These are phyloP conservation scores for Puntigrus tetrazona DNA, from an alignment of 2,113 vertebrate species.

Conservation along the genomic window DNA sequence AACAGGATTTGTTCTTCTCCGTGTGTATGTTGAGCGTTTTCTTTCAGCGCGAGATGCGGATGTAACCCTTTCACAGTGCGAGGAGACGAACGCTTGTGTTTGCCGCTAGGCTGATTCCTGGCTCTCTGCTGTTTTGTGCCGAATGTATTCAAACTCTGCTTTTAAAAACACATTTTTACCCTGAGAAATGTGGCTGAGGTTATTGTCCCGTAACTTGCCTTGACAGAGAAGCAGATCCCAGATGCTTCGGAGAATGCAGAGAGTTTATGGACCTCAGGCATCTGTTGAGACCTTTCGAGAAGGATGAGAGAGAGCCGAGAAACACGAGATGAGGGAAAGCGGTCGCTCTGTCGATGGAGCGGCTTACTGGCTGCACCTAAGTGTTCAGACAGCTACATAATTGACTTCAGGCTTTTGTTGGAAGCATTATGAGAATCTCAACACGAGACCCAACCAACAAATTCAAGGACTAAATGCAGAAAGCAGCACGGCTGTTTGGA, in stretches of 20 bases:
- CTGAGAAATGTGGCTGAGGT: slow-evolving; percentile 50
- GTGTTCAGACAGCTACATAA: slow-evolving; percentile 33
- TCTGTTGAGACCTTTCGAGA: slow-evolving; percentile 48
- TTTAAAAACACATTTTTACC: slow-evolving; percentile 54
- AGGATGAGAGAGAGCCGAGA: slow-evolving; percentile 50
- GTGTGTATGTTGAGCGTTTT: slow-evolving; percentile 55
- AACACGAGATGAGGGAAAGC: slow-evolving; percentile 41
- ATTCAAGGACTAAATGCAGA: slow-evolving; percentile 19
- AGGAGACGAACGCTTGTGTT: slow-evolving; percentile 71
- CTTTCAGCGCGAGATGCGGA: slow-evolving; percentile 76
- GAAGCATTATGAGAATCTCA: slow-evolving; percentile 16
- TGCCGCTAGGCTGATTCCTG: slow-evolving; percentile 76
- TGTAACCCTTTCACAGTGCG: slow-evolving; percentile 79
- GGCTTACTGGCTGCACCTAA: slow-evolving; percentile 33
- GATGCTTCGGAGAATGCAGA: slow-evolving; percentile 55
- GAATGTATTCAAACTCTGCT: slow-evolving; percentile 69
- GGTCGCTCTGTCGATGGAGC: slow-evolving; percentile 23
- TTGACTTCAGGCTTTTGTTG: slow-evolving; percentile 39
- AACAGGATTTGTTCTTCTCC: slow-evolving; percentile 79
- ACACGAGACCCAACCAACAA: not conserved
- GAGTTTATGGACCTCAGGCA: slow-evolving; percentile 54
- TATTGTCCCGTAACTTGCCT: slow-evolving; percentile 63
- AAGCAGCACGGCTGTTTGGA: not conserved
- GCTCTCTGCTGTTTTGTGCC: slow-evolving; percentile 67
- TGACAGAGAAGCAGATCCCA: slow-evolving; percentile 60